phyloP scores from a whole-genome alignment of 2,797 vertebrate species.

The Cheirogaleus major region DNA sequence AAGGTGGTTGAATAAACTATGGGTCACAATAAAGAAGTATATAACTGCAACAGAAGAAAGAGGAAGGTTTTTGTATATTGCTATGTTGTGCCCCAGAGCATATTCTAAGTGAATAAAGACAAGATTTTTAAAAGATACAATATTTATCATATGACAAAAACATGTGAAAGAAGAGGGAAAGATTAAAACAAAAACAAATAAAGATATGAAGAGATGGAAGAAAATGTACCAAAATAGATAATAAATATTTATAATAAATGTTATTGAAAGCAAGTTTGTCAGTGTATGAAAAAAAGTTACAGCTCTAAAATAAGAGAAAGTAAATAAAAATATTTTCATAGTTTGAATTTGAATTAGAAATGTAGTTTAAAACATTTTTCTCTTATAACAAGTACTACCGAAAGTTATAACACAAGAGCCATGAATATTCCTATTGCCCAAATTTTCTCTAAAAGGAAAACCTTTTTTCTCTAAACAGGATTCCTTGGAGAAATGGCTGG shows the following conservation, averaged over 20 bases:
- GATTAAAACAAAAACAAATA: background rate
- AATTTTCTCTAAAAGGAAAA: background rate
- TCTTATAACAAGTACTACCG: background rate
- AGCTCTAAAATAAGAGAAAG: background rate
- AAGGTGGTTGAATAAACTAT: background rate
- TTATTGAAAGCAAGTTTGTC: background rate
- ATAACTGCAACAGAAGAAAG: background rate
- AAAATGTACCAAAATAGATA: background rate
- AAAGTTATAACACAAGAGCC: background rate
- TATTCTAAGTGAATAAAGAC: background rate
- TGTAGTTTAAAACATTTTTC: background rate
- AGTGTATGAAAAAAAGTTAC: background rate
- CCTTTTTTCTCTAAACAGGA: background rate
- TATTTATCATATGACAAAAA: background rate
- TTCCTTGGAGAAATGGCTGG: background rate
- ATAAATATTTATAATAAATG: background rate
- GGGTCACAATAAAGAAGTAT: background rate
- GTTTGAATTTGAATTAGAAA: background rate
- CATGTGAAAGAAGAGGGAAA: background rate
- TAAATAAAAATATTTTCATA: background rate
- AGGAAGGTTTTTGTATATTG: background rate
- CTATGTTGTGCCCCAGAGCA: accelerated
- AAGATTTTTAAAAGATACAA: background rate
- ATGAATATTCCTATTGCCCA: background rate
- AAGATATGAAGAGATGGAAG: background rate